A percentile compares a stretch with the other conserved stretches of the same genome.
phyloP scores from a whole-genome alignment of 2,888 invertebrate species.

The Aspidiotus rigidus region DNA sequence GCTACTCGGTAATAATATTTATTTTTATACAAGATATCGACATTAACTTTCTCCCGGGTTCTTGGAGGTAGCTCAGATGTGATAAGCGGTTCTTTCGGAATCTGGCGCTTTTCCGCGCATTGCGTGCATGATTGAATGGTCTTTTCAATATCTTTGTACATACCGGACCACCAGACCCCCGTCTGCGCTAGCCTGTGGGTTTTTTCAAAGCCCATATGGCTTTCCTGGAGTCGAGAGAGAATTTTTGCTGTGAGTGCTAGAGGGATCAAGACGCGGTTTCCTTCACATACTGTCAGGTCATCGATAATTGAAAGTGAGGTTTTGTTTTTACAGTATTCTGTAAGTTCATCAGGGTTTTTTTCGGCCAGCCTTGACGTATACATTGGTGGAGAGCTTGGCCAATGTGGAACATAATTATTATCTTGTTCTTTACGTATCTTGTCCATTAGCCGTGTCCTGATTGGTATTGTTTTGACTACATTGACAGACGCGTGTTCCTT shows the following conservation, averaged over 20 bases:
- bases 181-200: constrained; percentile 8
- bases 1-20: constrained; percentile 7
- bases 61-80: neutral
- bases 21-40: neutral
- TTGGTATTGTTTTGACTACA: neutral
- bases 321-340: neutral
- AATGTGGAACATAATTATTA: neutral
- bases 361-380: neutral
- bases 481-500: too few species aligned
- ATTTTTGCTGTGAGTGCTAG: constrained; percentile 7
- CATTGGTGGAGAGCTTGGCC: neutral
- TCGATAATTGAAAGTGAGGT: neutral
- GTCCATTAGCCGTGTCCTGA: neutral
- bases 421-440: too few species aligned
- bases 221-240: constrained; percentile 20
- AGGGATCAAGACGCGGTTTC: constrained; percentile 1
- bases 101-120: constrained; percentile 6
- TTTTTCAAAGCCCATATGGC: constrained; percentile 22
- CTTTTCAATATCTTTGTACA: constrained; percentile 4
- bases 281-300: neutral
- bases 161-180: constrained; percentile 24
- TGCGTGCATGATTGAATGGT: neutral
- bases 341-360: neutral
- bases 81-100: constrained; percentile 14
- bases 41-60: constrained; percentile 13